phyloP scores from a whole-genome alignment of 2,888 invertebrate genomes.

The Hanleya hanleyi region DNA sequence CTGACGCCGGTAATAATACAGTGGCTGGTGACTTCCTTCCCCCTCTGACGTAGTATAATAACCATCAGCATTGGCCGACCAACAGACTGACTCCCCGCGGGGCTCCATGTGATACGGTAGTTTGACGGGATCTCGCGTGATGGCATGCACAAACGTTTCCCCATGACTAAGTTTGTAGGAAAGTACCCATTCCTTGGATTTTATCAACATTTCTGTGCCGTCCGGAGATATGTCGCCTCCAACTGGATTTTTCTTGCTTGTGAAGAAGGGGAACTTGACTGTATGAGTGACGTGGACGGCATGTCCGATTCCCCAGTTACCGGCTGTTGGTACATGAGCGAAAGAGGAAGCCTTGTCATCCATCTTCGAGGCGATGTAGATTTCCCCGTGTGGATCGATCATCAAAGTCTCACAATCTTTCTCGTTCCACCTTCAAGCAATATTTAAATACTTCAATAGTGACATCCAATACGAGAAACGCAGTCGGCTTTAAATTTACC shows the following conservation, averaged over 20 bases:
- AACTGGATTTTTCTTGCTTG: slow-evolving; percentile 19
- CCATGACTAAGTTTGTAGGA: slow-evolving; percentile 22
- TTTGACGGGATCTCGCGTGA: slow-evolving; percentile 17
- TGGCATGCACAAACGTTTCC: slow-evolving; percentile 1
- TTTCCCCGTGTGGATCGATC: slow-evolving; percentile 38
- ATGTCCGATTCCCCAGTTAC: not conserved
- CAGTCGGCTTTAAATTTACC: too few relatives aligned
- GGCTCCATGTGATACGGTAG: slow-evolving; percentile 36
- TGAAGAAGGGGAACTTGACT: not conserved
- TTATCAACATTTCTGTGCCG: slow-evolving; percentile 31
- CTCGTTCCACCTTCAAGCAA: slow-evolving; percentile 35
- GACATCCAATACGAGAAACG: too few relatives aligned
- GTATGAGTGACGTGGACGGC: not conserved
- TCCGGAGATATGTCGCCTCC: slow-evolving; percentile 33
- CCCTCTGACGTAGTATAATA: slow-evolving; percentile 45
- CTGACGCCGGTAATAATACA: slow-evolving; percentile 40
- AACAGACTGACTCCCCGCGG: slow-evolving; percentile 44
- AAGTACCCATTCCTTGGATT: slow-evolving; percentile 21
- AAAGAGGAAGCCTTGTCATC: slow-evolving; percentile 28
- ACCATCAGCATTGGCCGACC: slow-evolving; percentile 28
- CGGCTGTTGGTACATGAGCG: slow-evolving; percentile 28
- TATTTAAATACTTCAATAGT: not conserved
- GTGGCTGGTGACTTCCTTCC: slow-evolving; percentile 33
- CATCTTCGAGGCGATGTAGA: slow-evolving; percentile 41
- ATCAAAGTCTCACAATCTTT: slow-evolving; percentile 42